Conservation (phyloP, 2,113 vertebrate genomes). For the Petromus typicus region DNA sequence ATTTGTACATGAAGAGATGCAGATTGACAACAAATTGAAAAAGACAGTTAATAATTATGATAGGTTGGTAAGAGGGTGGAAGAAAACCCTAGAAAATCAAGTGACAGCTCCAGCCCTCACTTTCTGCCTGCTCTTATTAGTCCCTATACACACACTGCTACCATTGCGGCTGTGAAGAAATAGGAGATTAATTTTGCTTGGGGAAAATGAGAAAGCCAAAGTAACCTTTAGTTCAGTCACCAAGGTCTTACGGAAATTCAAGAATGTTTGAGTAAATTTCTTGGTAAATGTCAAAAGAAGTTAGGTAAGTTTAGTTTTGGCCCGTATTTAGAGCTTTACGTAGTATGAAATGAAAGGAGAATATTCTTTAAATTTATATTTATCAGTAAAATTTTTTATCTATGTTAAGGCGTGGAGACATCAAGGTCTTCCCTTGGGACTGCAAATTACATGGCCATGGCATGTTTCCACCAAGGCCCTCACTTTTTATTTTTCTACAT, state of each 20-base stretch:
- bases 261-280: slow-evolving; percentile 36
- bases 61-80: background rate
- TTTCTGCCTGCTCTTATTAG: background rate
- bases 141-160: background rate
- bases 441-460: background rate
- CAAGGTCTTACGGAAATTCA: background rate
- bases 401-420: background rate
- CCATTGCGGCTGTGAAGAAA: background rate
- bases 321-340: slow-evolving; percentile 12
- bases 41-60: background rate
- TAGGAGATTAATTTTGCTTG: background rate
- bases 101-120: background rate
- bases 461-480: background rate
- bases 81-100: background rate
- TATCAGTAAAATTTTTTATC: slow-evolving; percentile 9
- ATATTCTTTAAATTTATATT: slow-evolving; percentile 29
- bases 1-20: background rate
- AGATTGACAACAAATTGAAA: background rate
- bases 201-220: background rate
- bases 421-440: background rate
- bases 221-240: background rate
- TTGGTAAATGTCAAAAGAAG: slow-evolving; percentile 30
- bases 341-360: background rate
- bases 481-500: background rate
- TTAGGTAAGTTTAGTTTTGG: slow-evolving; percentile 3